phyloP scores from a whole-genome alignment of 2,888 invertebrate genomes.

The Polyommatus iphigenia region DNA sequence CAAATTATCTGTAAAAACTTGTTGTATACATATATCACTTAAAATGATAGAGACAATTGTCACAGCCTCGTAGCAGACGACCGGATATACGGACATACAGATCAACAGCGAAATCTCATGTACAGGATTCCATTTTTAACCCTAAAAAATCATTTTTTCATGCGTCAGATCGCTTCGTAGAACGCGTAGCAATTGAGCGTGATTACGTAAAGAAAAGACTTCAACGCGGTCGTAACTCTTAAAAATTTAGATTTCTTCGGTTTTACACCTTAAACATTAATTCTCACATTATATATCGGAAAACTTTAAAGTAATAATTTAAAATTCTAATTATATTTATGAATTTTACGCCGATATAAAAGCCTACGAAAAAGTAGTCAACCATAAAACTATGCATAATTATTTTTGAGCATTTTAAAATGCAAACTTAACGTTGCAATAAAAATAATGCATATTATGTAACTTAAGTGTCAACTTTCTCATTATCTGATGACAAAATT shows the following conservation, averaged over 20 bases:
- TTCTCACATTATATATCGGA: background rate
- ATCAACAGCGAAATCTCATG: no score
- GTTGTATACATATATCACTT: no score
- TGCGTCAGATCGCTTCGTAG: background rate
- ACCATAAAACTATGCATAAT: background rate
- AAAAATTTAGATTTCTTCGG: background rate
- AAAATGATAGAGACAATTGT: no score
- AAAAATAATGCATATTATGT: background rate
- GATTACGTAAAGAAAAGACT: background rate
- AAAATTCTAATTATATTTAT: background rate
- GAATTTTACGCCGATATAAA: background rate
- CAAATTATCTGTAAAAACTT: no score
- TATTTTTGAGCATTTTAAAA: background rate
- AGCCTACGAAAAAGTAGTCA: background rate
- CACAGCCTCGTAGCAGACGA: no score
- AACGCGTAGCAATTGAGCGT: background rate
- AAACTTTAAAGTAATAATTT: conserved; percentile 4
- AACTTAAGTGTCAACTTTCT: conserved; percentile 1
- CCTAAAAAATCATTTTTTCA: background rate
- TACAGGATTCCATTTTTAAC: background rate
- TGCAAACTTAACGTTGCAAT: background rate
- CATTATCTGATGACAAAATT: conserved; percentile 6
- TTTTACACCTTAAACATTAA: background rate
- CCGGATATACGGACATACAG: no score
- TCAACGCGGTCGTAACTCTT: background rate